phyloP scores from a whole-genome alignment of 2,113 vertebrate genomes.

The Hyperoodon ampullatus region DNA sequence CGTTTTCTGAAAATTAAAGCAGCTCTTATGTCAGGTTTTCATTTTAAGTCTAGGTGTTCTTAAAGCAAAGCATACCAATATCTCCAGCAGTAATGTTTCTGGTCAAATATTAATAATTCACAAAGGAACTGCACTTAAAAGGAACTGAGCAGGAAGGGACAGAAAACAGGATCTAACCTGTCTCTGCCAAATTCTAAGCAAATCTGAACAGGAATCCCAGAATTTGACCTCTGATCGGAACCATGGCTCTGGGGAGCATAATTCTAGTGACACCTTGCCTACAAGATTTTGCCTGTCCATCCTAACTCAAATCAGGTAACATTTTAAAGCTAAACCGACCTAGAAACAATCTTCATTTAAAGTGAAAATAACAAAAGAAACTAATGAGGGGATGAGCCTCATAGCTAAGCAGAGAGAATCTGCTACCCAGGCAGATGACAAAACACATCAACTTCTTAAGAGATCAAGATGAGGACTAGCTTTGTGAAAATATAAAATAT shows the following conservation, averaged over 20 bases:
- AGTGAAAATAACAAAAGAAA: background rate
- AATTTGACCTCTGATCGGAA: slow-evolving; percentile 27
- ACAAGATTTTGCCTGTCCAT: background rate
- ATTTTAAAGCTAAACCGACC: background rate
- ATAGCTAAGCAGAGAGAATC: background rate
- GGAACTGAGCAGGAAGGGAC: slow-evolving; percentile 55
- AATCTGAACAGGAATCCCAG: slow-evolving; percentile 14
- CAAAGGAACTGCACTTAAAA: slow-evolving; percentile 58
- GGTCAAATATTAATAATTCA: slow-evolving; percentile 71
- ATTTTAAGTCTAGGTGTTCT: slow-evolving; percentile 1
- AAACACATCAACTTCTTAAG: background rate
- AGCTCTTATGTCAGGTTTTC: slow-evolving; percentile 18
- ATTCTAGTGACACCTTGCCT: background rate
- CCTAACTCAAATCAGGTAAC: background rate
- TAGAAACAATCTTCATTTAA: background rate
- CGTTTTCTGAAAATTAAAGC: slow-evolving; percentile 36
- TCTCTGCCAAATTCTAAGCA: slow-evolving; percentile 48
- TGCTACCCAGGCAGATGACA: background rate
- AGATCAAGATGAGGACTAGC: background rate
- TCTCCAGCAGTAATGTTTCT: background rate
- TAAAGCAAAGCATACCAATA: background rate
- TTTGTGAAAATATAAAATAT: background rate
- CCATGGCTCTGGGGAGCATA: background rate
- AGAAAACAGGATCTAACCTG: slow-evolving; percentile 54
- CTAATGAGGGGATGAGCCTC: background rate